Percentiles rank a stretch among this genome's conserved stretches.
Evolutionary conservation across 2,797 vertebrate species (phyloP).

Genomic region (Sandelia bainsii): DNA sequence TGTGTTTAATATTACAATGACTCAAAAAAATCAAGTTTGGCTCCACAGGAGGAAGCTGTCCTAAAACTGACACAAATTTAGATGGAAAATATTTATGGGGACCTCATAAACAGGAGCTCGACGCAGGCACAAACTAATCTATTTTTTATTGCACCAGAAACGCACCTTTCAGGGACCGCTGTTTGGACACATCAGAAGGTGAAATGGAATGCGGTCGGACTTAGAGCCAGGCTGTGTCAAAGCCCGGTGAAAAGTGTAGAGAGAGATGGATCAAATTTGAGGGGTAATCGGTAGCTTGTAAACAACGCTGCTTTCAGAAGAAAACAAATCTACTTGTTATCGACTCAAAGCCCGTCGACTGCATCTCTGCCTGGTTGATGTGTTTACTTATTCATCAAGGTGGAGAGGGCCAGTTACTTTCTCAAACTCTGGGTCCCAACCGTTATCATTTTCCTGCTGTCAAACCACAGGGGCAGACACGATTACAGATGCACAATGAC

Average conservation of each 20-base stretch:
- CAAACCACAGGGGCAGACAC: slow-evolving; percentile 63
- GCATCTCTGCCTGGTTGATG: slow-evolving; percentile 62
- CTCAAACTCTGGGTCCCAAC: slow-evolving; percentile 64
- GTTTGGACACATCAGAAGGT: slow-evolving; percentile 4
- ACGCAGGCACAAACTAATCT: slow-evolving; percentile 55
- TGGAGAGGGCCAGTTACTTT: slow-evolving; percentile 55
- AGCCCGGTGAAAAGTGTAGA: slow-evolving; percentile 48
- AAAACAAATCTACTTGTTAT: slow-evolving; percentile 80
- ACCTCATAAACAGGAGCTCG: slow-evolving; percentile 23
- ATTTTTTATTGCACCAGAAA: slow-evolving; percentile 60
- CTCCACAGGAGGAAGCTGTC: slow-evolving; percentile 31
- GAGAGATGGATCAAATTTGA: slow-evolving; percentile 73
- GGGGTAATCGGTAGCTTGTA: slow-evolving; percentile 71
- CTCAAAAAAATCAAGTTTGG: slow-evolving; percentile 29
- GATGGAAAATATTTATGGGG: slow-evolving; percentile 59
- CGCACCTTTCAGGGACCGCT: slow-evolving; percentile 32
- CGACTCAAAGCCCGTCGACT: slow-evolving; percentile 58
- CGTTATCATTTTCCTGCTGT: slow-evolving; percentile 69
- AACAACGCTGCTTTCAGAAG: slow-evolving; percentile 72
- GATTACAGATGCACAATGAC: slow-evolving; percentile 83
- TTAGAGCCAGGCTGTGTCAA: slow-evolving; percentile 19
- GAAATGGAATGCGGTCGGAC: slow-evolving; percentile 9
- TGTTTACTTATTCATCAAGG: slow-evolving; percentile 83
- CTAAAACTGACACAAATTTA: slow-evolving; percentile 59
- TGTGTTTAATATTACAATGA: slow-evolving; percentile 30